These are phyloP conservation scores for Thunnus thynnus DNA, from an alignment of 2,113 vertebrate species.

Conservation along the genomic window DNA sequence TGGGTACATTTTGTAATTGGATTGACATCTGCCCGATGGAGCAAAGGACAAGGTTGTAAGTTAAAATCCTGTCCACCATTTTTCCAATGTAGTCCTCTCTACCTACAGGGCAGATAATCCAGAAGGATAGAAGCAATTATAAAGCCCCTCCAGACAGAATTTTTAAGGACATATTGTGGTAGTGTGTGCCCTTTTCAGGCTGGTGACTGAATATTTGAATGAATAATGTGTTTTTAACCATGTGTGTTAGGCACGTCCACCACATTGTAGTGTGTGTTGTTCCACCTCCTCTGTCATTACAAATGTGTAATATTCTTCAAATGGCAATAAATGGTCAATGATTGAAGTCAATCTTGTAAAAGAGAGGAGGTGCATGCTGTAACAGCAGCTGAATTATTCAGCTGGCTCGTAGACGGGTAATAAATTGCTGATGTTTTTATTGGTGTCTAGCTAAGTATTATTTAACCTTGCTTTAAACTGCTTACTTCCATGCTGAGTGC, in stretches of 20 bases:
- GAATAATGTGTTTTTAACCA: constrained; percentile 36
- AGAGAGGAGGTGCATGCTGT: constrained; percentile 63
- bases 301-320: constrained; percentile 60
- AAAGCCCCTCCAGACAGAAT: constrained; percentile 30
- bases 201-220: not conserved
- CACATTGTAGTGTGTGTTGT: constrained; percentile 3
- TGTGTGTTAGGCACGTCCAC: not conserved
- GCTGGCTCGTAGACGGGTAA: constrained; percentile 80
- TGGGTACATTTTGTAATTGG: constrained; percentile 71
- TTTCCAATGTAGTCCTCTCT: constrained; percentile 23
- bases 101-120: constrained; percentile 1
- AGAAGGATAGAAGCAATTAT: constrained; percentile 37
- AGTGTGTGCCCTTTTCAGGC: constrained; percentile 28
- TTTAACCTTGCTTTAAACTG: constrained; percentile 88
- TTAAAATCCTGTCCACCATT: constrained; percentile 61
- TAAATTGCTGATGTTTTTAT: constrained; percentile 86
- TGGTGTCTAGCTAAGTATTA: constrained; percentile 87
- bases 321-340: constrained; percentile 75
- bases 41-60: constrained; percentile 68
- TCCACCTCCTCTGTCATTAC: constrained; percentile 33
- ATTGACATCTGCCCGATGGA: constrained; percentile 64
- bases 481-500: constrained; percentile 85
- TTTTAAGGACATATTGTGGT: constrained; percentile 28
- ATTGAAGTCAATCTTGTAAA: constrained; percentile 76
- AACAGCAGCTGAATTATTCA: constrained; percentile 83